phyloP scores from a whole-genome alignment of 92 coral and sea anemone genomes.

The Actinernus sp. region DNA sequence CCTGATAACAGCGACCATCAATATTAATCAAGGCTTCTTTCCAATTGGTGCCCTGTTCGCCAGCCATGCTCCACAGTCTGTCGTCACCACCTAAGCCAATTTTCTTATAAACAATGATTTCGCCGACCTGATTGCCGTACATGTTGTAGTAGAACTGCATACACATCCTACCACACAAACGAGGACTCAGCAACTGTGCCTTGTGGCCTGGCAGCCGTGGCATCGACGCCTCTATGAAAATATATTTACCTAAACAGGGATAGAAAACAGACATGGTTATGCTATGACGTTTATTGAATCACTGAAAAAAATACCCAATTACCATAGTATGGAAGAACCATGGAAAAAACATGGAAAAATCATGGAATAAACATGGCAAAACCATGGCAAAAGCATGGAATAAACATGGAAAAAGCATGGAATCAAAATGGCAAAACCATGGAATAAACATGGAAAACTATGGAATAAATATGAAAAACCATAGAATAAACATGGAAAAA shows the following conservation, averaged over 20 bases:
- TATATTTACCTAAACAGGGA: constrained; percentile 54
- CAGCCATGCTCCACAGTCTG: constrained; percentile 75
- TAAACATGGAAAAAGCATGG: too few species aligned
- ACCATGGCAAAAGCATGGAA: too few species aligned
- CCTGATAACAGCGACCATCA: constrained; percentile 87
- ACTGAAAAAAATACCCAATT: too few species aligned
- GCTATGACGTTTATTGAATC: background rate
- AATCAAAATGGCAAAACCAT: too few species aligned
- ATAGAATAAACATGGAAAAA: too few species aligned
- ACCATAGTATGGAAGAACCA: too few species aligned
- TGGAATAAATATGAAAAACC: too few species aligned
- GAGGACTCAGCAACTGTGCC: constrained; percentile 86
- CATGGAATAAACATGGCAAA: too few species aligned
- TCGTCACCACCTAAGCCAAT: constrained; percentile 71
- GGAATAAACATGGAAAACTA: too few species aligned
- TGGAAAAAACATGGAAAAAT: too few species aligned
- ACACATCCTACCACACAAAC: constrained; percentile 80
- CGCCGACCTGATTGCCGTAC: constrained; percentile 78
- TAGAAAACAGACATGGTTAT: background rate
- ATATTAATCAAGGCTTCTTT: constrained; percentile 83
- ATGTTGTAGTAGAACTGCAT: constrained; percentile 83
- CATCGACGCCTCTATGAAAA: constrained; percentile 75
- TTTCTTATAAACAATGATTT: constrained; percentile 67
- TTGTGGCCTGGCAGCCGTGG: constrained; percentile 45
- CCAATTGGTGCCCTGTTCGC: constrained; percentile 82